Percentiles rank a stretch among this genome's conserved stretches.
These are phyloP conservation scores for Gryllus bimaculatus DNA, from an alignment of 1,140 invertebrate species.

Conservation along the genomic window DNA sequence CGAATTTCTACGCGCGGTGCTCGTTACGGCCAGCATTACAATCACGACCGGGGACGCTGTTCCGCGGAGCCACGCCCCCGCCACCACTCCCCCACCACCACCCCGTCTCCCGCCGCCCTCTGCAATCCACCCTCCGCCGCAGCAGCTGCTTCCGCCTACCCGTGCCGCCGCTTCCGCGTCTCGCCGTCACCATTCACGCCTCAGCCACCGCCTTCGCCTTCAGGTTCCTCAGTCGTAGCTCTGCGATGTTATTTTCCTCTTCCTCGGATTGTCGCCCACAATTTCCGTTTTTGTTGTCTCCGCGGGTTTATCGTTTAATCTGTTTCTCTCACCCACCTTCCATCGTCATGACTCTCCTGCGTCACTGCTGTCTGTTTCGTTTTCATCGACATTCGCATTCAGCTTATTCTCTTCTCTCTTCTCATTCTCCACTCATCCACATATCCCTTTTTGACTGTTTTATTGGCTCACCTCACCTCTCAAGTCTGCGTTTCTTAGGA, in stretches of 20 bases:
- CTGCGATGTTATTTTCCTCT: not conserved
- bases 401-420: not conserved
- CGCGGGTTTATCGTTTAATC: too few relatives aligned
- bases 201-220: not conserved
- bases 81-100: not conserved
- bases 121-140: not conserved
- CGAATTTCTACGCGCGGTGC: not conserved
- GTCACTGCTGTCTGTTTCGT: not conserved
- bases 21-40: not conserved
- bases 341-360: not conserved
- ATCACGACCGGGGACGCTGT: not conserved
- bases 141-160: not conserved
- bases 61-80: too few relatives aligned
- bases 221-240: not conserved
- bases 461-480: not conserved
- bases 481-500: not conserved
- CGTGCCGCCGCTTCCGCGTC: not conserved
- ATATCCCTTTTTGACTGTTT: not conserved
- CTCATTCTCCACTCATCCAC: not conserved
- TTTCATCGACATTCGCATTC: not conserved
- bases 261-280: not conserved
- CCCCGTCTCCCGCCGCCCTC: not conserved
- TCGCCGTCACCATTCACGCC: not conserved
- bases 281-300: too few relatives aligned
- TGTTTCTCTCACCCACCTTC: not conserved